Conservation (phyloP, 2,888 invertebrate genomes). For the Craniophora ligustri region DNA sequence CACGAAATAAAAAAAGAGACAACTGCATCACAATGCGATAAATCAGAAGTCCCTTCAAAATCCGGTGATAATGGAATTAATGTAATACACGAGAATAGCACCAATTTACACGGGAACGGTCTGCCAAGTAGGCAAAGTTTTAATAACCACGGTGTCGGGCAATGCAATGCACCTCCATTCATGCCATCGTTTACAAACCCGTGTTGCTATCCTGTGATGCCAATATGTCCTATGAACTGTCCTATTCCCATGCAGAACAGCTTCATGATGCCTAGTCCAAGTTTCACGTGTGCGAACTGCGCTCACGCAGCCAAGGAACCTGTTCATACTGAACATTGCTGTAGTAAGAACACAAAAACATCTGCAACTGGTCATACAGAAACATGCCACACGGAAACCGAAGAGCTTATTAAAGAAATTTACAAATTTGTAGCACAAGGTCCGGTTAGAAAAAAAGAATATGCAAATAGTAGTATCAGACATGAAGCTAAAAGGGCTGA, state of each 20-base stretch:
- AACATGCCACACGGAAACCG: constrained; percentile 67
- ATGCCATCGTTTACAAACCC: constrained; percentile 68
- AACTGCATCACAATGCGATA: constrained; percentile 62
- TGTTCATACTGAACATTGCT: constrained; percentile 49
- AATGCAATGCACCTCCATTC: constrained; percentile 45
- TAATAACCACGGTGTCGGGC: constrained; percentile 52
- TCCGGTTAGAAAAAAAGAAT: constrained; percentile 55
- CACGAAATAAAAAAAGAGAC: constrained; percentile 80
- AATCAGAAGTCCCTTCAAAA: constrained; percentile 61
- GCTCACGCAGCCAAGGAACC: constrained; percentile 60
- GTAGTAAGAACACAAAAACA: constrained; percentile 51
- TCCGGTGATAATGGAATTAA: constrained; percentile 46
- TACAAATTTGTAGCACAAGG: constrained; percentile 77
- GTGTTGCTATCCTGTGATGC: constrained; percentile 78
- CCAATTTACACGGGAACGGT: constrained; percentile 46
- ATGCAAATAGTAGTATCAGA: constrained; percentile 30
- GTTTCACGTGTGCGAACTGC: constrained; percentile 72
- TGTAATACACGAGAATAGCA: constrained; percentile 42
- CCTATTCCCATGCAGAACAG: constrained; percentile 66
- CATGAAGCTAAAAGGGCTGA: constrained; percentile 28
- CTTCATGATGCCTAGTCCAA: constrained; percentile 68
- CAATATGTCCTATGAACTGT: constrained; percentile 76
- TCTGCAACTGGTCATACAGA: constrained; percentile 18
- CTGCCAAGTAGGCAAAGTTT: constrained; percentile 61
- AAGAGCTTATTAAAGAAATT: constrained; percentile 80